Evolutionary conservation across 2,888 invertebrate genomes (phyloP), one percentile per base, ranked within the genome.

Genomic region (Koerneria pararmatus): DNA sequence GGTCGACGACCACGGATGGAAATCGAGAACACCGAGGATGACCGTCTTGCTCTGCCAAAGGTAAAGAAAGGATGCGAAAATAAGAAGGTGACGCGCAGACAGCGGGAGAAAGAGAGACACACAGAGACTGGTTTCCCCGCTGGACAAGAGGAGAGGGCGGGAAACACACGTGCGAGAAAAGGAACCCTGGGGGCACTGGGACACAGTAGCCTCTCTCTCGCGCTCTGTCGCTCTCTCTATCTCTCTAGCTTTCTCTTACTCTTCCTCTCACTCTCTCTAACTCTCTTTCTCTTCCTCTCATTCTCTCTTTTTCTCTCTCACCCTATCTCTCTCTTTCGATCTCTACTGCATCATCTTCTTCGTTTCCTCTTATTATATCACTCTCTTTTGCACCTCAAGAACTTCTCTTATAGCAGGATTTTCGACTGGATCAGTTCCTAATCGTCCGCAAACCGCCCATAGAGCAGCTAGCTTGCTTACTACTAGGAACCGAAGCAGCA

Each of bases 401-500:
- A n/a, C n/a, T n/a, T n/a, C n/a, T n/a, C n/a, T n/a, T n/a, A n/a
- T n/a, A n/a, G 11, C 46, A 41, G 46, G 46, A 41, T 41, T 41
- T 41, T 11, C 11, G 46, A 41, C 46, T 41, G 46, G 46, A 15
- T 41, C 46, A n/a, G n/a, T n/a, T n/a, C 46, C 46, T n/a, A 41
- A 41, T 11, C 11, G 46, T 15, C n/a, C 11, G 11, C 11, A 11
- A 41, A 41, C 46, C n/a, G 46, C n/a, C 11, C 46, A 41, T n/a
- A n/a, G 11, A 15, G 11, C 46, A 11, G 46, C 46, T 41, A 41
- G n/a, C 11, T 11, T 11, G n/a, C 46, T 11, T 41, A 41, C 11
- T 41, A 41, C 11, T 11, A 41, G 34, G 48, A 60, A 31, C 31
- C 22, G 59, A 46, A 59, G 58, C 27, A 46, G 46, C 34, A 32